phyloP scores from a whole-genome alignment of 2,797 vertebrate species.

The Enteromius treurensis region DNA sequence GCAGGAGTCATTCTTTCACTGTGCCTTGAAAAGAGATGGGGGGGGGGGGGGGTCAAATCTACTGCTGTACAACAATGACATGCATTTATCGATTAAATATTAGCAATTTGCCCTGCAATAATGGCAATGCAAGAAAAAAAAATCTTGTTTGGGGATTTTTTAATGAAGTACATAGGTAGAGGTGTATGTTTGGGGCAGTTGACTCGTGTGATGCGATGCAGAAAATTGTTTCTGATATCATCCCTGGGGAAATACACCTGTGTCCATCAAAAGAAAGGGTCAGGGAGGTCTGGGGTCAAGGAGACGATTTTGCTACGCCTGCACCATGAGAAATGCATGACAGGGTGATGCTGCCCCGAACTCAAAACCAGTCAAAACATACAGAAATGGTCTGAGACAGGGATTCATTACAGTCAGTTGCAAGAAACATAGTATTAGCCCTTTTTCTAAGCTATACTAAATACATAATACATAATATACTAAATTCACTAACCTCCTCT shows the following conservation, averaged over 20 bases:
- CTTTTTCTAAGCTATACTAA: slow-evolving; percentile 25
- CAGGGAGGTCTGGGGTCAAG: slow-evolving; percentile 51
- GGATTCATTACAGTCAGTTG: background rate
- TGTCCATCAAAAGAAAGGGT: slow-evolving; percentile 53
- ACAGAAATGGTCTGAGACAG: background rate
- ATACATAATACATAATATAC: no score
- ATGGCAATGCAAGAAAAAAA: background rate
- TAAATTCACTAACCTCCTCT: background rate
- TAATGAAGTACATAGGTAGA: background rate
- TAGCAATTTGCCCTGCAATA: slow-evolving; percentile 41
- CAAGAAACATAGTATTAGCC: background rate
- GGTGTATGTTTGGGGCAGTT: background rate
- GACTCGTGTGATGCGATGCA: slow-evolving; percentile 51
- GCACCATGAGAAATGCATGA: slow-evolving; percentile 36
- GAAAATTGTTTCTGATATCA: slow-evolving; percentile 61
- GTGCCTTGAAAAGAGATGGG: slow-evolving; percentile 42
- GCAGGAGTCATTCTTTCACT: slow-evolving; percentile 70
- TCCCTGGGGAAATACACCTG: slow-evolving; percentile 73
- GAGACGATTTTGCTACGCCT: slow-evolving; percentile 54
- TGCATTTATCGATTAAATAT: slow-evolving; percentile 37
- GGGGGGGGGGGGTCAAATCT: slow-evolving; percentile 60
- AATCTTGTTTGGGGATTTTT: background rate
- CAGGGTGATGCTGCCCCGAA: slow-evolving; percentile 2
- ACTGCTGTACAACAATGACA: slow-evolving; percentile 45
- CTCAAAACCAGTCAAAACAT: slow-evolving; percentile 6